Base-by-base conservation (phyloP, 2,888 invertebrate species). In the Sminthurides aquaticus region DNA sequence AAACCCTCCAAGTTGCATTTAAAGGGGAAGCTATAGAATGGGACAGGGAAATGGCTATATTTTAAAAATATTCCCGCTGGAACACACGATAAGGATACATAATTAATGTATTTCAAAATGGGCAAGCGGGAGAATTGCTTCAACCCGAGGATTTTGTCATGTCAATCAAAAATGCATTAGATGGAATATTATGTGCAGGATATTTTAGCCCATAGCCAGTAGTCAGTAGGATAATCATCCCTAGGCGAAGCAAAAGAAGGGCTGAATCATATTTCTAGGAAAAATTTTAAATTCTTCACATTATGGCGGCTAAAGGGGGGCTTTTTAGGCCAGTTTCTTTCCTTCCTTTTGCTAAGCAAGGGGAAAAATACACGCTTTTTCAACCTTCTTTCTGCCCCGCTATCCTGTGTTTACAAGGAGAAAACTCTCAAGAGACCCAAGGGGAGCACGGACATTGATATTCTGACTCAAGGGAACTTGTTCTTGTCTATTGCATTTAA, bases 111-210 rank as follows among this genome's bases (percentile, higher is more conserved):
- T 15, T 52, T 52, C 20, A 20, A 52, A 52, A 52, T 52, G 52
- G 22, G 52, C 43, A 52, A 22, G 11, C 22, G 52, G 52, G 22
- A 52, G 18, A 20, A 20, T 8, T 20, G 52, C 20, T 34, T 34
- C 43, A 5, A 34, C 15, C 43, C 5, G 43, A 11, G 43, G 43
- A 34, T 34, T 34, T 52, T 52, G 52, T 52, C 52, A 15, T 52
- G 52, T 52, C 52, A 8, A 52, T 52, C 8, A 52, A 52, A 52
- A 20, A 52, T 52, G 22, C 52, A 52, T 52, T 52, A 52, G 52
- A 15, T 52, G 15, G 15, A 34, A 34, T 34, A 5, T 34, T 15
- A 15, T 34, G 43, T n/a, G n/a, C n/a, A n/a, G 43, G 8, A 34
- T 34, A 34, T 34, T 34, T 34, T 34, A 34, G n/a, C n/a, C n/a